Base-by-base conservation (phyloP, 2,888 invertebrate species). In the Zhengitettix transpicula region DNA sequence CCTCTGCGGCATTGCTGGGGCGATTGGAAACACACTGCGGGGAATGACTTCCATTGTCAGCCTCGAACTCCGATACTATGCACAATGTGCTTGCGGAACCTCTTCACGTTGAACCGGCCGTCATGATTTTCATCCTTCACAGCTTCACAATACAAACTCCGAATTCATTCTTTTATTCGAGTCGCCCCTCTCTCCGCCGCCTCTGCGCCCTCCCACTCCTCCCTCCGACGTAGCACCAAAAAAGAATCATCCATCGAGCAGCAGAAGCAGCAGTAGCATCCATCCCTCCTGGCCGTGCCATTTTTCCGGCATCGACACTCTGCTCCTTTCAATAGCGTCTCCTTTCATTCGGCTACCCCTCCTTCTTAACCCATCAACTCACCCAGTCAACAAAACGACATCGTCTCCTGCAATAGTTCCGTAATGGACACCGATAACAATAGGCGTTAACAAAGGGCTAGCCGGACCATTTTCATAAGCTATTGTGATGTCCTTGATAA, bases 401-500 rank as follows among this genome's bases (percentile, higher is more conserved):
- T 62, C 63, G 62, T 57, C 64, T 58, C 58, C 58, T 58, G 64
- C 65, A 65, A 63, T 64, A 64, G 64, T 64, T 64, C 64, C 59
- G 65, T 65, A 64, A 65, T 65, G 65, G 65, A 64, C 65, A 64
- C 63, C 62, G 62, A 61, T 63, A 64, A 65, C 65, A 64, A 64
- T 65, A 63, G 63, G 61, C 58, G 63, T 61, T 65, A 65, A 65
- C 65, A 65, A 65, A 63, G 65, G 64, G 60, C 62, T 65, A 64
- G 64, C 64, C 61, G 62, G 64, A 65, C 65, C 65, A 65, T 65
- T 65, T 65, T 65, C 65, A 65, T 65, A 65, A 65, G 65, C 64
- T 64, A 65, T 65, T 65, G 65, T 65, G 63, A 65, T 63, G 60
- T 61, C 60, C 60, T 58, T 63, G 65, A 64, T 64, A 62, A 63